Conservation (phyloP, 2,797 vertebrate species). For the Gouania willdenowi region DNA sequence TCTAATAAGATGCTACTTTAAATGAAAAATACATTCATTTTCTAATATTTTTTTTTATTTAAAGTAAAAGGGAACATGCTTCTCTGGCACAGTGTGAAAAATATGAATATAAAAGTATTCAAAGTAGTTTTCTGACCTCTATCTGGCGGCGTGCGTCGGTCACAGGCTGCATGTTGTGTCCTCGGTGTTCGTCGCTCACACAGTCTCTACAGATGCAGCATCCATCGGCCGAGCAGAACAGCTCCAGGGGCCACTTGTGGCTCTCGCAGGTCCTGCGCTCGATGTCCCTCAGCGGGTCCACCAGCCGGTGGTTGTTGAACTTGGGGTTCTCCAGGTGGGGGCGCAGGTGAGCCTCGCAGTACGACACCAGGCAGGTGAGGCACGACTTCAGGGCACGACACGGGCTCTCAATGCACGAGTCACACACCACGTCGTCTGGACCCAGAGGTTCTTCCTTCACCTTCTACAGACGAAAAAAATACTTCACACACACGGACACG, state of each 20-base stretch:
- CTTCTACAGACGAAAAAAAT: too few relatives aligned
- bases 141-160: conserved; percentile 57
- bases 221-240: conserved; percentile 76
- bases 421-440: conserved; percentile 69
- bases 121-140: too few relatives aligned
- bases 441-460: conserved; percentile 52
- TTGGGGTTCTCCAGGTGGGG: conserved; percentile 79
- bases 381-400: conserved; percentile 74
- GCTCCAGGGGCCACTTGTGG: conserved; percentile 76
- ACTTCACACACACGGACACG: too few relatives aligned
- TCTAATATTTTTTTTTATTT: too few relatives aligned
- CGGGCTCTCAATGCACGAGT: conserved; percentile 75
- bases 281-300: conserved; percentile 75
- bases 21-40: too few relatives aligned
- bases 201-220: conserved; percentile 81
- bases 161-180: conserved; percentile 62
- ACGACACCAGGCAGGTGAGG: conserved; percentile 80
- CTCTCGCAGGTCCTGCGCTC: conserved; percentile 76
- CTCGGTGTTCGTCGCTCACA: conserved; percentile 67
- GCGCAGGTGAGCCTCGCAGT: conserved; percentile 75
- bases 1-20: too few relatives aligned
- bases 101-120: too few relatives aligned
- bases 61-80: too few relatives aligned
- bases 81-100: too few relatives aligned
- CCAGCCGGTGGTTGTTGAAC: conserved; percentile 69